Percentiles rank a stretch among this genome's conserved stretches.
phyloP scores from a whole-genome alignment of 1,140 invertebrate genomes.

The Cherax destructor region DNA sequence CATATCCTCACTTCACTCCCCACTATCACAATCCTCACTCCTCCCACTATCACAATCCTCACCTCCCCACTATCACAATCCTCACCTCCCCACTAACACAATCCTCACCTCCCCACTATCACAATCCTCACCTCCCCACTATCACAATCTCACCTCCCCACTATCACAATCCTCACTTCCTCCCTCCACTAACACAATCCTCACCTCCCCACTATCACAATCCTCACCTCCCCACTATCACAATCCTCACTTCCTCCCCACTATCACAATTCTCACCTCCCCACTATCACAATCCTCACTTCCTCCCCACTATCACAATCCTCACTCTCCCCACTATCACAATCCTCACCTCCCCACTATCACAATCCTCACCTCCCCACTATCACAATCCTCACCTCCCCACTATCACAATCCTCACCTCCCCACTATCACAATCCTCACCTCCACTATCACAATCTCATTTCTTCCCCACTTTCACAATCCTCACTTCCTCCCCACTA shows the following conservation, averaged over 20 bases:
- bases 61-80: too few species aligned
- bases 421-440: background rate
- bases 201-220: background rate
- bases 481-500: too few species aligned
- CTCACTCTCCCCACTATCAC: background rate
- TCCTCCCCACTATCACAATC: background rate
- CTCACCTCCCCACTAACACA: too few species aligned
- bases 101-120: background rate
- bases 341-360: background rate
- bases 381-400: too few species aligned
- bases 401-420: too few species aligned
- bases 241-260: background rate
- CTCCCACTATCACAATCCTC: background rate
- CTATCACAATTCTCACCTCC: too few species aligned
- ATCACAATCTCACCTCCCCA: too few species aligned
- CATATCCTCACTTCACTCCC: background rate
- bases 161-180: too few species aligned
- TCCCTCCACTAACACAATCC: too few species aligned
- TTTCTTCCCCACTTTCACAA: too few species aligned
- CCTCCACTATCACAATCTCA: too few species aligned
- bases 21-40: background rate
- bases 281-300: background rate
- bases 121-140: background rate
- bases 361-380: too few species aligned
- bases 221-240: background rate